phyloP scores from a whole-genome alignment of 1,140 invertebrate species.

The Drosophila lowei region DNA sequence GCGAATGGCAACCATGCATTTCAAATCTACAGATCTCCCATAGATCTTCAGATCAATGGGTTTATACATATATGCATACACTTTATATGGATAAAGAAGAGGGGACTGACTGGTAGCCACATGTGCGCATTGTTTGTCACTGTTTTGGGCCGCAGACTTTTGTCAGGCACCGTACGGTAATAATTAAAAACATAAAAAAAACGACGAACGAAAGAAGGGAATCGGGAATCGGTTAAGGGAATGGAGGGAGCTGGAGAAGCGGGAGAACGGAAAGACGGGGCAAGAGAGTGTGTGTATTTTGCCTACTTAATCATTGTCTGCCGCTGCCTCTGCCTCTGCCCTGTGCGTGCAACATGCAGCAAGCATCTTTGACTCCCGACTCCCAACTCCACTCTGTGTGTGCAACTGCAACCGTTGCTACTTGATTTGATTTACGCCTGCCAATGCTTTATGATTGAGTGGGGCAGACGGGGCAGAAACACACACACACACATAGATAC shows the following conservation, averaged over 20 bases:
- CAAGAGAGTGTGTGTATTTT: slow-evolving; percentile 54
- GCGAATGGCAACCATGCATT: too few species aligned
- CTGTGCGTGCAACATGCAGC: slow-evolving; percentile 77
- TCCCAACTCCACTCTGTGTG: slow-evolving; percentile 5
- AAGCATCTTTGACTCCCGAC: slow-evolving; percentile 11
- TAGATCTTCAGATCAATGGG: too few species aligned
- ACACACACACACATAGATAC: slow-evolving; percentile 11
- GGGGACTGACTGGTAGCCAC: slow-evolving; percentile 9
- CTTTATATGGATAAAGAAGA: too few species aligned
- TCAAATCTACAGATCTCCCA: too few species aligned
- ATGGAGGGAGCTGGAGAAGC: slow-evolving; percentile 10
- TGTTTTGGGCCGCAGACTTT: slow-evolving; percentile 43
- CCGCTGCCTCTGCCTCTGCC: neutral
- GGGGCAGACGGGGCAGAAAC: slow-evolving; percentile 48
- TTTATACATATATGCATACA: too few species aligned
- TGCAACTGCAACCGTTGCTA: slow-evolving; percentile 56
- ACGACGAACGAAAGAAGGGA: slow-evolving; percentile 39
- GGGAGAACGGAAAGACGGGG: neutral
- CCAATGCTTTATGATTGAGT: slow-evolving; percentile 81
- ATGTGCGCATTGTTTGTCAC: slow-evolving; percentile 49
- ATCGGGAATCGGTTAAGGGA: slow-evolving; percentile 23
- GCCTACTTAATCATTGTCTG: slow-evolving; percentile 81
- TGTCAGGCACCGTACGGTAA: slow-evolving; percentile 76
- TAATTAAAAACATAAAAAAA: slow-evolving; percentile 80
- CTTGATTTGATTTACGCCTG: slow-evolving; percentile 82